Conservation (phyloP, 2,888 invertebrate species). For the Clusia tigrina region DNA sequence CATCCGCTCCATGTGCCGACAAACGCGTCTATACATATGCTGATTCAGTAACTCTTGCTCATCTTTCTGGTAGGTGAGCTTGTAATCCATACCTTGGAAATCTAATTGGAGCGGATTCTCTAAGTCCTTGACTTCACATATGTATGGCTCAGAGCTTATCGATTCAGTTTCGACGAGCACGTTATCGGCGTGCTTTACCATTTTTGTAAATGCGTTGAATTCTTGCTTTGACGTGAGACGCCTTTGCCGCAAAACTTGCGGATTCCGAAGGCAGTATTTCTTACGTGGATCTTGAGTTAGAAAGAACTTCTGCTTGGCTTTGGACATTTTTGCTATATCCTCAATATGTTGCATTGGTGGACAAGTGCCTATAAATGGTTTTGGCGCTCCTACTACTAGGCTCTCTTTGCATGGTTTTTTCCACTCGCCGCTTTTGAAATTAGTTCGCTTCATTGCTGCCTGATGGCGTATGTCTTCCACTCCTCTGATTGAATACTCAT, state of each 20-base stretch:
- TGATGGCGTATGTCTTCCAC: conserved; percentile 44
- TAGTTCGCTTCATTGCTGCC: conserved; percentile 36
- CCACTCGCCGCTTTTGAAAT: conserved; percentile 46
- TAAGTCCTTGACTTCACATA: conserved; percentile 58
- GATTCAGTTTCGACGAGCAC: conserved; percentile 48
- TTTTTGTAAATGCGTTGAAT: conserved; percentile 45
- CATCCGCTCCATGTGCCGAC: conserved; percentile 53
- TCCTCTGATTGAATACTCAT: too few relatives aligned
- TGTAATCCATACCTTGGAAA: conserved; percentile 61
- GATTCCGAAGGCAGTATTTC: conserved; percentile 54
- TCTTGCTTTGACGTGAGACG: conserved; percentile 40
- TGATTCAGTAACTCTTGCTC: conserved; percentile 58
- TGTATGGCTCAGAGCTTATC: conserved; percentile 46
- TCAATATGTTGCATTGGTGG: conserved; percentile 44
- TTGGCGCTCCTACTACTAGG: conserved; percentile 47
- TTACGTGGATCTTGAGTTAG: conserved; percentile 60
- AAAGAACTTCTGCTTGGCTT: conserved; percentile 50
- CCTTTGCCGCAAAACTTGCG: conserved; percentile 47
- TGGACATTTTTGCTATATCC: conserved; percentile 44
- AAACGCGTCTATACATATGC: conserved; percentile 51
- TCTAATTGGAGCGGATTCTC: conserved; percentile 60
- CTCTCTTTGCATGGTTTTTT: conserved; percentile 50
- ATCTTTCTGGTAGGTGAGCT: conserved; percentile 55
- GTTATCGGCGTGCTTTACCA: conserved; percentile 58
- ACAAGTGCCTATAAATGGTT: conserved; percentile 49